Conservation (phyloP, 2,113 vertebrate genomes). For the Anser brachyrhynchus region DNA sequence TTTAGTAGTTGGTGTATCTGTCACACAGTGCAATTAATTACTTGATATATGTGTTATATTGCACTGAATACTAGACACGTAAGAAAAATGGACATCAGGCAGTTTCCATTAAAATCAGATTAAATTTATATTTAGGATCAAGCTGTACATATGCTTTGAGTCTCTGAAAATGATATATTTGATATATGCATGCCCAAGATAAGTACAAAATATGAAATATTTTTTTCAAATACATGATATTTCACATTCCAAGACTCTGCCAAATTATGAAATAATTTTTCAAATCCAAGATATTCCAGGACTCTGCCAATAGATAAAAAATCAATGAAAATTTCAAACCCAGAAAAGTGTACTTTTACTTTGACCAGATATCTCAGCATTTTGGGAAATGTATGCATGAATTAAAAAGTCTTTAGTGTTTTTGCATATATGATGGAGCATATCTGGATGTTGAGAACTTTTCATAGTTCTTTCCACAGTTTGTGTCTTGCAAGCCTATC, state of each 20-base stretch:
- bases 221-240: not conserved
- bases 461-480: not conserved
- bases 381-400: not conserved
- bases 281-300: not conserved
- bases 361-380: not conserved
- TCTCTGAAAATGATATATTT: not conserved
- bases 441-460: not conserved
- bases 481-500: not conserved
- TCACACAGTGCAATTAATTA: not conserved
- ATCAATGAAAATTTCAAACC: not conserved
- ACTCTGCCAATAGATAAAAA: not conserved
- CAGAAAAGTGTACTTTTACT: not conserved
- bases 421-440: not conserved
- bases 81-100: not conserved
- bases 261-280: not conserved
- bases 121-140: not conserved
- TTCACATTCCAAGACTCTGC: not conserved
- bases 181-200: not conserved
- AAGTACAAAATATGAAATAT: not conserved
- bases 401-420: not conserved
- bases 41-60: not conserved
- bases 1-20: not conserved
- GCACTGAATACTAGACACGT: not conserved
- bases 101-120: not conserved
- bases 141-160: not conserved